Base-by-base conservation (phyloP, 2,113 vertebrate genomes). In the Corythornis madagascariensis region DNA sequence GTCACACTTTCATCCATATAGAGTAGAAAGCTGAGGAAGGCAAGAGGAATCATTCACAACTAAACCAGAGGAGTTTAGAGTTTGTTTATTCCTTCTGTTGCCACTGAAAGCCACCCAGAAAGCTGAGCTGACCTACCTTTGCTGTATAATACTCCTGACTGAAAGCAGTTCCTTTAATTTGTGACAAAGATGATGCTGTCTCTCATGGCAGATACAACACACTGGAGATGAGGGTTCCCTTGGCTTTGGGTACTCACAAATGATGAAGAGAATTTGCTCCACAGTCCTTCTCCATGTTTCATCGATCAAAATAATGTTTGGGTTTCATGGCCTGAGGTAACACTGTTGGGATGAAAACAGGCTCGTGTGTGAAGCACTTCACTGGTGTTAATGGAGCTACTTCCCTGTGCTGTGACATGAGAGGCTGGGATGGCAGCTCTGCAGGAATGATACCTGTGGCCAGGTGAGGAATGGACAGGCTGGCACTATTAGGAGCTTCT, bases 41-140 rank as follows among this genome's bases (percentile, higher is more conserved):
- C 57, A 88, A 83, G 38, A 53, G 66, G 69, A 66, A 70, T 86
- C 70, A 87, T 17, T 28, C 65, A 60, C 28, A 63, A 16, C 10
- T 50, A 55, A 71, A 75, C 45, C 5, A 69, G 29, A 57, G 22
- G 31, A 80, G 17, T 20, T 71, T 35, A 83, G 20, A 86, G 79
- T 25, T 79, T 35, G 21, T 35, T 92, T 85, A 24, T 76, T 59
- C 47, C 75, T 60, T 82, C 28, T 47, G 48, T 2, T 0, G 47
- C 21, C 55, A 33, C 31, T 72, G 65, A 67, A 81, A 95, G 66
- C 42, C 40, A 88, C 19, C 21, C 59, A 88, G 65, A 72, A 93
- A 69, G 50, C n/a, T 17, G 22, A 86, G 40, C 70, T 86, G 80
- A 92, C 70, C 70, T 92, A 14, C 21, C 33, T 66, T 85, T 73